Percentiles rank a stretch among this genome's conserved stretches.
These are phyloP conservation scores for Lasioglossum villosulum DNA, from an alignment of 2,888 invertebrate species.

Conservation along the genomic window DNA sequence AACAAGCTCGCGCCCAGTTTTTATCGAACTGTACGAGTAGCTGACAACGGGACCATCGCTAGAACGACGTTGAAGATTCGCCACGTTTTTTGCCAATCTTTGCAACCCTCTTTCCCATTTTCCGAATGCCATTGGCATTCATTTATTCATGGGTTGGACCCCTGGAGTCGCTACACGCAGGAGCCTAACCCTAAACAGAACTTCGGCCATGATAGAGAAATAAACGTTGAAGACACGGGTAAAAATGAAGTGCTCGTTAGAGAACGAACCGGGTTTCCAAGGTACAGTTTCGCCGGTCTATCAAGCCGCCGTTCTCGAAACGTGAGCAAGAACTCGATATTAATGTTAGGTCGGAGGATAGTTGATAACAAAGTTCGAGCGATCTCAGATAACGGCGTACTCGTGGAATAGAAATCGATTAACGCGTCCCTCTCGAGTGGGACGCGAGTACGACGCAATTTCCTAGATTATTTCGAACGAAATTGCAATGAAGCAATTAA, in stretches of 20 bases:
- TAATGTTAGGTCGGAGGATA: not conserved
- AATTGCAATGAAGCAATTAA: conserved; percentile 2
- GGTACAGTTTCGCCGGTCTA: not conserved
- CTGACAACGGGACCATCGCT: not conserved
- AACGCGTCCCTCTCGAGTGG: not conserved
- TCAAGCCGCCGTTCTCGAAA: not conserved
- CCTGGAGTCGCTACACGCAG: not conserved
- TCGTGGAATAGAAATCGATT: not conserved
- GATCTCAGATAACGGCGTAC: not conserved
- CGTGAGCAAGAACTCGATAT: not conserved
- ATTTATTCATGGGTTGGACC: not conserved
- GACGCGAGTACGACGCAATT: not conserved
- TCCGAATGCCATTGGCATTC: not conserved
- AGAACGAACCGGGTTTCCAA: not conserved
- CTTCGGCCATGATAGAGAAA: not conserved
- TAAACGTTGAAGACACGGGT: not conserved
- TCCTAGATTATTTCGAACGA: not conserved
- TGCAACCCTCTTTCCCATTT: not conserved
- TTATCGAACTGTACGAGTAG: not conserved
- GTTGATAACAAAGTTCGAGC: conserved; percentile 12
- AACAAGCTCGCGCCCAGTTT: not conserved
- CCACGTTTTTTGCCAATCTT: not conserved
- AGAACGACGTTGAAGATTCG: not conserved
- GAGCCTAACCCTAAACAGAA: not conserved
- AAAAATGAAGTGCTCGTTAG: not conserved